Conservation (phyloP, 2,888 invertebrate species). For the Malthinus flaveolus region DNA sequence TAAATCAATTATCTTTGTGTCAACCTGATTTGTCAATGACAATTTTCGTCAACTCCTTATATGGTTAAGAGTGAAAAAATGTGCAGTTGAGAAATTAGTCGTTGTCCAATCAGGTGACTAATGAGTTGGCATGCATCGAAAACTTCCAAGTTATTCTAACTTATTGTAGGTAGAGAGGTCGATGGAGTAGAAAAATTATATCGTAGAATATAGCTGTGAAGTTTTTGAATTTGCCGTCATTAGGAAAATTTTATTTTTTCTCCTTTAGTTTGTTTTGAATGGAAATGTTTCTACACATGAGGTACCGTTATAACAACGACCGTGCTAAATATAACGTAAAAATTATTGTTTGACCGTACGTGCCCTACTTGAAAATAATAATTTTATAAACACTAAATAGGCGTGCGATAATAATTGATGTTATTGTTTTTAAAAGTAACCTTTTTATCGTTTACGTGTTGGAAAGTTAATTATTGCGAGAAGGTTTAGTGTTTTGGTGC, state of each 20-base stretch:
- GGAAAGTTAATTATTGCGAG: background rate
- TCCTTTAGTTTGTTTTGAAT: too few relatives aligned
- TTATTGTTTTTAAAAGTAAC: too few relatives aligned
- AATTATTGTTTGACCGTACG: constrained; percentile 7
- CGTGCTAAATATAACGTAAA: constrained; percentile 15
- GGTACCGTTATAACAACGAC: too few relatives aligned
- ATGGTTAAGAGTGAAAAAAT: background rate
- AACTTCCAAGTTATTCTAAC: background rate
- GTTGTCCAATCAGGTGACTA: background rate
- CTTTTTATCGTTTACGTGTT: too few relatives aligned
- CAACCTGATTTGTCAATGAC: constrained; percentile 5
- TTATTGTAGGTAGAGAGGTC: background rate
- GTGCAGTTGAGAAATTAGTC: background rate
- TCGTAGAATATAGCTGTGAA: too few relatives aligned
- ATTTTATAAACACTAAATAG: constrained; percentile 7
- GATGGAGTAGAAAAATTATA: background rate
- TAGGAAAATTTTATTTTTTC: too few relatives aligned
- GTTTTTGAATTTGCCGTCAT: too few relatives aligned
- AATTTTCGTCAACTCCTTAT: constrained; percentile 4
- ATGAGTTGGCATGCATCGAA: background rate
- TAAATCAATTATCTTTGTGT: background rate
- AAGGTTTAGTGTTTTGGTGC: constrained; percentile 1
- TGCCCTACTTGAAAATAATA: constrained; percentile 14
- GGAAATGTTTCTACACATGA: too few relatives aligned
- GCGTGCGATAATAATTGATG: constrained; percentile 41